Conservation (phyloP, 1,140 invertebrate genomes). For the Trichomalopsis sarcophagae region DNA sequence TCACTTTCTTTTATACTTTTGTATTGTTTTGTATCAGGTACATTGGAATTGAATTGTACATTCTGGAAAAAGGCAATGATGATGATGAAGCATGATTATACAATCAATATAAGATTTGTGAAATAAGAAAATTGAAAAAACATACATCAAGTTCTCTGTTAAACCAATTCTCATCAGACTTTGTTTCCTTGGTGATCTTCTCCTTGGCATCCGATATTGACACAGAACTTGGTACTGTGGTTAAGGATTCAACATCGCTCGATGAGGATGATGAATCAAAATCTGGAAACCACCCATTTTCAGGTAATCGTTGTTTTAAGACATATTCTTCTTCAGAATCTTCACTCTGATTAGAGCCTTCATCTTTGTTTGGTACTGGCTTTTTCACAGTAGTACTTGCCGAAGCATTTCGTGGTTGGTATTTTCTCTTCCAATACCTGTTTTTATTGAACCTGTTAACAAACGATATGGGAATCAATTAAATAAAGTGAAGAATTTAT, state of each 20-base stretch:
- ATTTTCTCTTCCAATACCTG: conserved; percentile 41
- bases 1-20: conserved; percentile 7
- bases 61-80: conserved; percentile 25
- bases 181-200: background rate
- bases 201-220: background rate
- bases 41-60: conserved; percentile 8
- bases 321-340: conserved; percentile 49
- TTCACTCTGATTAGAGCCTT: conserved; percentile 8
- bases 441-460: conserved; percentile 33
- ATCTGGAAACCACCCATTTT: conserved; percentile 45
- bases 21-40: background rate
- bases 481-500: background rate
- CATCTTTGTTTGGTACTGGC: background rate
- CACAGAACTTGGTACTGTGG: background rate
- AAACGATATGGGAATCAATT: background rate
- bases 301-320: conserved; percentile 37
- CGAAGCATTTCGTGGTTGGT: conserved; percentile 18
- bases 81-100: background rate
- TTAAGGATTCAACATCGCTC: conserved; percentile 45
- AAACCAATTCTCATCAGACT: conserved; percentile 40
- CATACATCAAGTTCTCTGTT: conserved; percentile 38
- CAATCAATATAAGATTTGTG: background rate
- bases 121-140: conserved; percentile 14
- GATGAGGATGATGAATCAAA: conserved; percentile 29
- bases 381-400: conserved; percentile 6